Conservation (phyloP, 64 coral and sea anemone genomes). For the Montipora foliosa region DNA sequence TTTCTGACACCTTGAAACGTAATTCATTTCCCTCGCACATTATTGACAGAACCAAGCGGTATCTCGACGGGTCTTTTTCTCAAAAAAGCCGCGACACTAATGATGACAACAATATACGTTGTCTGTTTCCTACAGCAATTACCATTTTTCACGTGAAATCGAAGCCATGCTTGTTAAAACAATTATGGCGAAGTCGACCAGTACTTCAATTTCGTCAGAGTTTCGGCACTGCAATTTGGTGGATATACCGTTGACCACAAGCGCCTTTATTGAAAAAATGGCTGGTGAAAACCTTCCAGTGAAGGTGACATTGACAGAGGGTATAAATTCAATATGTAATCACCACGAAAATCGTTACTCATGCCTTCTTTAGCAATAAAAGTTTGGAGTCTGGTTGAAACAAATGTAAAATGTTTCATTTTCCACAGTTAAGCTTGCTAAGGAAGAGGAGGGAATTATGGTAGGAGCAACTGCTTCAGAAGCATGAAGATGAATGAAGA, state of each 20-base stretch:
- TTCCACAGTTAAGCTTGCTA: slow-evolving; percentile 57
- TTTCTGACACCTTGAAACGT: too few relatives aligned
- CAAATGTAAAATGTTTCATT: neutral
- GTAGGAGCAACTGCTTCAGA: slow-evolving; percentile 47
- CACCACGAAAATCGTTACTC: slow-evolving; percentile 8
- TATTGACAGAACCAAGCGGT: too few relatives aligned
- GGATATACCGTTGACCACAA: slow-evolving; percentile 48
- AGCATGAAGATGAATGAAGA: slow-evolving; percentile 69
- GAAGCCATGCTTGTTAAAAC: neutral
- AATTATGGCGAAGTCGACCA: slow-evolving; percentile 12
- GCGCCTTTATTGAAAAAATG: slow-evolving; percentile 58
- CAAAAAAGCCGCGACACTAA: too few relatives aligned
- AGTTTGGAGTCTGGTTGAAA: slow-evolving; percentile 9
- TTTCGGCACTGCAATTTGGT: slow-evolving; percentile 72
- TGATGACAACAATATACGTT: too few relatives aligned
- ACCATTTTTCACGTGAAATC: neutral
- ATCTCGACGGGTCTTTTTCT: too few relatives aligned
- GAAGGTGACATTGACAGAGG: slow-evolving; percentile 51
- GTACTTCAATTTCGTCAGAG: slow-evolving; percentile 5
- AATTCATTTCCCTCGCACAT: too few relatives aligned
- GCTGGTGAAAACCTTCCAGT: slow-evolving; percentile 43
- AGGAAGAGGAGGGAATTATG: neutral
- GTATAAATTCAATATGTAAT: slow-evolving; percentile 61
- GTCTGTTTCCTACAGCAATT: neutral
- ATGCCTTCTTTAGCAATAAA: neutral